phyloP scores from a whole-genome alignment of 2,113 vertebrate species.

The Pelmatolapia mariae region DNA sequence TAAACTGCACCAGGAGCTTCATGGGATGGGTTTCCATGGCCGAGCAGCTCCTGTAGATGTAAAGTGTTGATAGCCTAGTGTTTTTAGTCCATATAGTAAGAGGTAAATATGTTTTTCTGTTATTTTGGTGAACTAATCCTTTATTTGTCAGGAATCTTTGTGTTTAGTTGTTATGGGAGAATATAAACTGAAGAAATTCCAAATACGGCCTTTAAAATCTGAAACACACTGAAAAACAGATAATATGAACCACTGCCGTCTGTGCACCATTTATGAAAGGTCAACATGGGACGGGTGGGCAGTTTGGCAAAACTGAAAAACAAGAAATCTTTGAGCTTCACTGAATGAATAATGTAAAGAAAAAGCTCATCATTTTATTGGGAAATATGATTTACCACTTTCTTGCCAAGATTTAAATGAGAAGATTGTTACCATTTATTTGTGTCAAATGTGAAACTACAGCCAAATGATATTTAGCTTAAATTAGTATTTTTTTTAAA shows the following conservation, averaged over 20 bases:
- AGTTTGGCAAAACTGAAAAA: slow-evolving; percentile 45
- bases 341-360: background rate
- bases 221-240: background rate
- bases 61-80: background rate
- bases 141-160: background rate
- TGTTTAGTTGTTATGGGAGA: background rate
- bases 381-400: background rate
- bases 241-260: background rate
- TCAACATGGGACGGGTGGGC: slow-evolving; percentile 45
- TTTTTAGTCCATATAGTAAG: background rate
- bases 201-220: background rate
- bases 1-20: background rate
- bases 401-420: background rate
- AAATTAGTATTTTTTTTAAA: background rate
- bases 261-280: background rate
- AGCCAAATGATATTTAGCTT: background rate
- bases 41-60: background rate
- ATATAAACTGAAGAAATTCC: background rate
- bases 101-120: background rate
- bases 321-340: background rate
- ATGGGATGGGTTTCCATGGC: background rate
- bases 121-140: slow-evolving; percentile 13
- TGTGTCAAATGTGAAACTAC: background rate
- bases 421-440: background rate
- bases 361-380: background rate